Conservation (phyloP, 2,797 vertebrate genomes). For the Enteromius viviparus region DNA sequence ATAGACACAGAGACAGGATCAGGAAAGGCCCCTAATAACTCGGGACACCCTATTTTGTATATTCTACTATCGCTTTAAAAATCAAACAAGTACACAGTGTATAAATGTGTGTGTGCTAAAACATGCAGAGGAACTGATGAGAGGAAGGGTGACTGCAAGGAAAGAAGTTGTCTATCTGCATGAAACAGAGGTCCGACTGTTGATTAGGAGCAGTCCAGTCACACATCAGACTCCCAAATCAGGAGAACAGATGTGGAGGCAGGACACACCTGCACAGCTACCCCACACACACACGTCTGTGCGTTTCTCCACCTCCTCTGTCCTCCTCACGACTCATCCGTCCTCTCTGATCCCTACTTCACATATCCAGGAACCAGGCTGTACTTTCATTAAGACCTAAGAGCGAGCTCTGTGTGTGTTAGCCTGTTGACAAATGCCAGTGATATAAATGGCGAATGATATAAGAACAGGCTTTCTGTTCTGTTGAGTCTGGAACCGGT, state of each 20-base stretch:
- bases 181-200: conserved; percentile 19
- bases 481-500: conserved; percentile 42
- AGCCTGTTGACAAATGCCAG: conserved; percentile 18
- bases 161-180: conserved; percentile 23
- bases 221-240: conserved; percentile 48
- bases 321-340: conserved; percentile 21
- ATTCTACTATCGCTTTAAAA: background rate
- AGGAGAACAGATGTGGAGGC: conserved; percentile 46
- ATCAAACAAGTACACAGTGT: background rate
- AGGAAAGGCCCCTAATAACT: no score
- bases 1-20: no score
- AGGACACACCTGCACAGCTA: conserved; percentile 26
- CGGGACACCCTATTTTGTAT: no score
- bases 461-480: conserved; percentile 42
- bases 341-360: conserved; percentile 64
- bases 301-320: conserved; percentile 30
- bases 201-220: conserved; percentile 27
- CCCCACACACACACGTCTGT: conserved; percentile 5
- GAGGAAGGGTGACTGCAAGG: background rate
- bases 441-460: conserved; percentile 37
- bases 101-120: background rate
- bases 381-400: conserved; percentile 41
- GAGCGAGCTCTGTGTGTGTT: conserved; percentile 25
- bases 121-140: background rate
- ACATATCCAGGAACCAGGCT: conserved; percentile 22